Evolutionary conservation across 2,113 vertebrate genomes (phyloP), one percentile per base, ranked within the genome.

Genomic region (Mesocricetus auratus): DNA sequence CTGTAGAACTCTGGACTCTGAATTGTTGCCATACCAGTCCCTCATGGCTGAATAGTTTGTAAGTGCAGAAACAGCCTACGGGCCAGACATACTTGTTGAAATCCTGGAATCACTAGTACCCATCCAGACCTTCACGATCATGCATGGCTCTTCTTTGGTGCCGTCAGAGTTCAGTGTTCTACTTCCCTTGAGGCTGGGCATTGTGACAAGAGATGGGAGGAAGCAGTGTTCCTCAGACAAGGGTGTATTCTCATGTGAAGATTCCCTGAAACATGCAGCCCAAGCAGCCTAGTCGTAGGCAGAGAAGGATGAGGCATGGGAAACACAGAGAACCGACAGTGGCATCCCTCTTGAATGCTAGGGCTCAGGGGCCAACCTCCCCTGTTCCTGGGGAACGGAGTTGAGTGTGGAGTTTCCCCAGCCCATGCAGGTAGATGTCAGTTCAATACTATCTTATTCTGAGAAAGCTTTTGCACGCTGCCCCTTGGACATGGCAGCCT

Each of bases 81-180:
- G 83, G 36, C 90, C 10, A 53, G 29, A 29, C 11, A 7, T 45
- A 10, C n/a, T 9, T 26, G 9, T 7, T 26, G 2, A 29, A n/a
- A 47, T 22, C 36, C 17, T 2, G 5, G 56, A 3, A 22, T 39
- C 66, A 17, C 53, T 24, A 36, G 71, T 64, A 5, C 29, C 86
- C 58, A 39, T 1, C 9, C 15, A 1, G 36, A 1, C 21, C 24
- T 85, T 26, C 13, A 3, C 2, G 16, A 42, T 19, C 3, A 4
- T 3, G 26, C 22, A 26, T 45, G 60, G 42, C 8, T 24, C 68
- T 39, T 89, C 73, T 13, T 19, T 39, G 31, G n/a, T 17, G 0
- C 24, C 82, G 26, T 33, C 8, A 29, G 31, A 21, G 26, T 56
- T 68, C 36, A n/a, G 22, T 8, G 53, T 66, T 79, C 56, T 26